Evolutionary conservation across 2,797 vertebrate genomes (phyloP), one percentile per base, ranked within the genome.

Genomic region (Perdix hodgsoniae): DNA sequence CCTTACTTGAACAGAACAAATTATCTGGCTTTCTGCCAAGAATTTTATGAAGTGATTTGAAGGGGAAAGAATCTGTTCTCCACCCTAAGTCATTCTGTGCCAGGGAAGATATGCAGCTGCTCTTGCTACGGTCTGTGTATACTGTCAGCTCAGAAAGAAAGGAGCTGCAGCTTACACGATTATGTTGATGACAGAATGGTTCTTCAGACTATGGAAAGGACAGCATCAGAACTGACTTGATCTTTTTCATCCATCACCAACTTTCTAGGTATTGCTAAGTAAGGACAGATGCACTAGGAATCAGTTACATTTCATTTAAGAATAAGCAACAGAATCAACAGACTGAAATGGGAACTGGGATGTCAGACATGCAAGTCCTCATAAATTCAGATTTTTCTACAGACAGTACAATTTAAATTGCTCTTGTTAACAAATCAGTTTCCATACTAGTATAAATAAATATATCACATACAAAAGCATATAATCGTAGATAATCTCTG

Each of bases 31-130:
- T 93, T 71, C 73, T 72, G 91, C 86, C 92, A 93, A 95, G 79
- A 91, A 94, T 90, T 95, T 94, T 93, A 59, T 91, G 67, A 85
- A 91, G 84, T 89, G 93, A 91, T 90, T 74, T 86, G 90, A 83
- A 91, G 78, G 88, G 91, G 91, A 96, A 95, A 88, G 94, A 96
- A 95, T 93, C 92, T 91, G 89, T 72, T 92, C 95, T 94, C 90
- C 91, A 93, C 93, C 89, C 92, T 77, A 90, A 89, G 83, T 73
- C 80, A 72, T 72, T 85, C 81, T 65, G 88, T 94, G 95, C 93
- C 95, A 94, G 90, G 65, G 80, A 91, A 96, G 95, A 93, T 94
- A 96, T 2, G 40, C 95, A 95, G 90, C 93, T 93, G 95, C 88
- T 91, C 39, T 84, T 88, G 90, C 91, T 94, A 67, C 80, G 77